Evolutionary conservation across 2,888 invertebrate genomes (phyloP).

Genomic region (Chirona hameri): DNA sequence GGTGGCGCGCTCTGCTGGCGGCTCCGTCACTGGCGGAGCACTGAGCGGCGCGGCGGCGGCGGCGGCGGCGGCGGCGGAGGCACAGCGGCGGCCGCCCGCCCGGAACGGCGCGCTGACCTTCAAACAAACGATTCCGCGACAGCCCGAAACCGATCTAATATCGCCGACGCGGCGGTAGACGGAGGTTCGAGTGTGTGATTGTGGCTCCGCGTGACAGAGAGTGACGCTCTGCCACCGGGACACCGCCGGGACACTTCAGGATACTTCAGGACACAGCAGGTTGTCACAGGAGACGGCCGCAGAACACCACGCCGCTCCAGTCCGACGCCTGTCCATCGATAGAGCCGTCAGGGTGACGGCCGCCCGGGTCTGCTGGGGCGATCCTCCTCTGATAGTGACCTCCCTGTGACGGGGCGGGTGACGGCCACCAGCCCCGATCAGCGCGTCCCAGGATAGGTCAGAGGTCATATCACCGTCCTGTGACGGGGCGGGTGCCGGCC

Average conservation of each 20-base stretch:
- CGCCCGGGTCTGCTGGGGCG: too few species aligned
- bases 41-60: not conserved
- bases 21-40: not conserved
- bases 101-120: slow-evolving; percentile 12
- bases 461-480: too few species aligned
- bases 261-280: too few species aligned
- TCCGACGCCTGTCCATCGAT: too few species aligned
- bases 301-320: too few species aligned
- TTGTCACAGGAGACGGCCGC: too few species aligned
- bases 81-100: not conserved
- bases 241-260: not conserved
- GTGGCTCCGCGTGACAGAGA: not conserved
- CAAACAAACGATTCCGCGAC: slow-evolving; percentile 4
- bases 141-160: not conserved
- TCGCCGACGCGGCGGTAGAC: not conserved
- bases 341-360: too few species aligned
- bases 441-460: too few species aligned
- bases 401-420: too few species aligned
- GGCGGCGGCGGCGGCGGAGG: not conserved
- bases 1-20: not conserved
- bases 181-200: not conserved
- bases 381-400: too few species aligned
- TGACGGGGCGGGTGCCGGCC: too few species aligned
- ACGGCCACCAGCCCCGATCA: too few species aligned
- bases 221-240: not conserved